A percentile compares a stretch with the other conserved stretches of the same genome.
These are phyloP conservation scores for Xenops minutus DNA, from an alignment of 2,797 vertebrate genomes.

Conservation along the genomic window DNA sequence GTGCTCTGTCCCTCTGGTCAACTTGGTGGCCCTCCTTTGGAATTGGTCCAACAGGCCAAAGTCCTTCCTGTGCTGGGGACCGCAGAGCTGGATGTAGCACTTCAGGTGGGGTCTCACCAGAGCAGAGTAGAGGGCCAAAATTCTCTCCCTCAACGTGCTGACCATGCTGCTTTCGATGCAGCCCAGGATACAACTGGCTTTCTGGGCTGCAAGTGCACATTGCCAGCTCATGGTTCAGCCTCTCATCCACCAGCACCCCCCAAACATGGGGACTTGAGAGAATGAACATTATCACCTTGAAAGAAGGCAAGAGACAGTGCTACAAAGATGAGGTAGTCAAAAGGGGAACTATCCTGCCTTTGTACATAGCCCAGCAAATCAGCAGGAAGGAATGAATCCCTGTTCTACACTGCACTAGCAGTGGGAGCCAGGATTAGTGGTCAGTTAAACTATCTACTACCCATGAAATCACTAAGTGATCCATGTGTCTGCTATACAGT, in stretches of 20 bases:
- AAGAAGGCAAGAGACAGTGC: background rate
- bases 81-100: background rate
- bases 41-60: rapidly evolving
- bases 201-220: background rate
- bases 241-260: background rate
- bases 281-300: background rate
- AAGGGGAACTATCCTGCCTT: background rate
- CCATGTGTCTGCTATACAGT: background rate
- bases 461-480: background rate
- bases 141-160: background rate
- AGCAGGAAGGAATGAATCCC: background rate
- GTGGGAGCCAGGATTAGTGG: background rate
- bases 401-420: background rate
- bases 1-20: background rate
- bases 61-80: background rate
- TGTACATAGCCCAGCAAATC: background rate
- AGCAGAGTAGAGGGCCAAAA: background rate
- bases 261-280: background rate
- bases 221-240: background rate
- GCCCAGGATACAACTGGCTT: background rate
- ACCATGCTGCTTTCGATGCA: rapidly evolving
- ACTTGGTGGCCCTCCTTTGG: background rate
- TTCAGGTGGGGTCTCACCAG: background rate
- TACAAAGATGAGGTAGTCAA: background rate
- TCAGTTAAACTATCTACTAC: background rate